phyloP scores from a whole-genome alignment of 64 coral and sea anemone species.

The Astreopora myriophthalma region DNA sequence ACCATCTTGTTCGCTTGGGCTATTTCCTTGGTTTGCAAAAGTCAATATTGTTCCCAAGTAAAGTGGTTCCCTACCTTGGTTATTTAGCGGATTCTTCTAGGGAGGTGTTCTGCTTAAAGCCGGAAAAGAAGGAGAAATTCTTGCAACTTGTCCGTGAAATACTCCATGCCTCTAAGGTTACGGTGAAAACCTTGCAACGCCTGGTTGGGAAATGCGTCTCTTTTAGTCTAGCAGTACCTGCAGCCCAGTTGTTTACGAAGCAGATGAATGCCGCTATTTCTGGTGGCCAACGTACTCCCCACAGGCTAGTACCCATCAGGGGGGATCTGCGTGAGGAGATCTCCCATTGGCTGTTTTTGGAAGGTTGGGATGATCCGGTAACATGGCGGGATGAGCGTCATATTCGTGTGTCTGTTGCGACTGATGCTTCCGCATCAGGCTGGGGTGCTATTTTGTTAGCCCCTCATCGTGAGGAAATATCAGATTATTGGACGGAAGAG shows the following conservation, averaged over 20 bases:
- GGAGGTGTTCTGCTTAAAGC: conserved; percentile 37
- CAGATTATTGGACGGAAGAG: too few species aligned
- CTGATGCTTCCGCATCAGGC: conserved; percentile 61
- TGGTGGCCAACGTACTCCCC: neutral
- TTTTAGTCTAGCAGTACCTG: conserved; percentile 64
- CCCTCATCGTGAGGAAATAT: neutral
- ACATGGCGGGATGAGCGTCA: conserved; percentile 66
- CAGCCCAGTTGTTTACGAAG: conserved; percentile 42
- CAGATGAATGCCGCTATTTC: conserved; percentile 68
- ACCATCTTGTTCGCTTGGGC: conserved; percentile 44
- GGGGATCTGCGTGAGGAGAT: conserved; percentile 8
- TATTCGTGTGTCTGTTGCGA: conserved; percentile 35
- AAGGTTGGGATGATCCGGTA: conserved; percentile 51
- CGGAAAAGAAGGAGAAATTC: conserved; percentile 51
- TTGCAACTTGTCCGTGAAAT: conserved; percentile 5
- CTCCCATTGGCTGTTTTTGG: conserved; percentile 60
- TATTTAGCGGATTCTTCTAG: conserved; percentile 43
- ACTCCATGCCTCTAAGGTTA: neutral
- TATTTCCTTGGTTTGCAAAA: conserved; percentile 61
- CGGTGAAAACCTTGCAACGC: conserved; percentile 58
- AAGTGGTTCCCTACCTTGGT: conserved; percentile 40
- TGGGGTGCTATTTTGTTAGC: neutral
- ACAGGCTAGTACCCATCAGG: neutral
- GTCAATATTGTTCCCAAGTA: conserved; percentile 40
- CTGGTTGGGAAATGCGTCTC: conserved; percentile 71